Evolutionary conservation across 2,888 invertebrate genomes (phyloP).

Genomic region (Dicyrtoma fusca): DNA sequence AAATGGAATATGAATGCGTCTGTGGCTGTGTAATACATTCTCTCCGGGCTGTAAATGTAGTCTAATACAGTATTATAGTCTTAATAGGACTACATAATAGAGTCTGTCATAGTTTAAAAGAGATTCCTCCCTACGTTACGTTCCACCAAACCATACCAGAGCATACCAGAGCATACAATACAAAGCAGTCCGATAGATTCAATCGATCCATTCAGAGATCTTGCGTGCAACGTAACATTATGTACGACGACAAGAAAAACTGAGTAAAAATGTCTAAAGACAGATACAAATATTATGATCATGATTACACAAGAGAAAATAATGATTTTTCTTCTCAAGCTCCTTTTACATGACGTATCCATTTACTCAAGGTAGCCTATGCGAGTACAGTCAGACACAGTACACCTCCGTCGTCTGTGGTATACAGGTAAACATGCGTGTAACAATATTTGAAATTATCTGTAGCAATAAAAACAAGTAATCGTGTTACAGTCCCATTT

Average conservation of each 20-base stretch:
- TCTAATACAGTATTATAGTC: neutral
- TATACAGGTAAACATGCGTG: too few relatives aligned
- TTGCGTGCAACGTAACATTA: slow-evolving; percentile 35
- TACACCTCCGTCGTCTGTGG: neutral
- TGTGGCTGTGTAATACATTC: neutral
- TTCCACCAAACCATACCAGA: too few relatives aligned
- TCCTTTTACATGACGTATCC: neutral
- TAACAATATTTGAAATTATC: too few relatives aligned
- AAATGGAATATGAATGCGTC: neutral
- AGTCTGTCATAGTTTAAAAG: neutral
- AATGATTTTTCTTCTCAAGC: slow-evolving; percentile 9
- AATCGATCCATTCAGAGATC: slow-evolving; percentile 35
- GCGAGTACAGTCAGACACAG: neutral
- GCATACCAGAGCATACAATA: slow-evolving; percentile 12
- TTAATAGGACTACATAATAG: neutral
- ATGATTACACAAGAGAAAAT: slow-evolving; percentile 19
- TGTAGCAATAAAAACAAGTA: too few relatives aligned
- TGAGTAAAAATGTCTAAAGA: slow-evolving; percentile 11
- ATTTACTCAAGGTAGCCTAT: neutral
- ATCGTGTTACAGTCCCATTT: too few relatives aligned
- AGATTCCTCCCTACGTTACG: neutral
- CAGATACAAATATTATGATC: slow-evolving; percentile 3
- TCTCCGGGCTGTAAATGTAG: neutral
- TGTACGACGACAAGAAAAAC: slow-evolving; percentile 18
- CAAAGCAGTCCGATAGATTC: slow-evolving; percentile 28